phyloP scores from a whole-genome alignment of 2,797 vertebrate species.

The Vultur gryphus region DNA sequence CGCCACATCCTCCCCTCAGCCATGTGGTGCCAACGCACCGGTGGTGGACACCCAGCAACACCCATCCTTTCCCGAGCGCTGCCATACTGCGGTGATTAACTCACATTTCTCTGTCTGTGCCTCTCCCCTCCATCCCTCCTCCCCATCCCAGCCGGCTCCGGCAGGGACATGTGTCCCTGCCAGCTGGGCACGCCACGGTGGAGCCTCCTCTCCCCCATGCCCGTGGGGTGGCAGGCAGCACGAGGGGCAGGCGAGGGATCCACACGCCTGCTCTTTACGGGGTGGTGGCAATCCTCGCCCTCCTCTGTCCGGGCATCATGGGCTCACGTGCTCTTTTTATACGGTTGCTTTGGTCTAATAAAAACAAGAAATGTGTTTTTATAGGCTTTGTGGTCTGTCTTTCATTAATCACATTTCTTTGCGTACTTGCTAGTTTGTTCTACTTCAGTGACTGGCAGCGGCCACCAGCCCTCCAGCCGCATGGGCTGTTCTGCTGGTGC shows the following conservation, averaged over 20 bases:
- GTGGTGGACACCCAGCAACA: neutral
- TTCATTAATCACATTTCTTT: constrained; percentile 47
- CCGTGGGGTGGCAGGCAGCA: neutral
- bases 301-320: neutral
- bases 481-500: neutral
- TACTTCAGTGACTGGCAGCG: neutral
- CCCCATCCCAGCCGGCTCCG: neutral
- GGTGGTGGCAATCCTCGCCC: neutral
- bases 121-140: neutral
- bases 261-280: accelerated
- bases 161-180: neutral
- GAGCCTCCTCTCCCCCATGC: neutral
- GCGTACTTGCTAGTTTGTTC: neutral
- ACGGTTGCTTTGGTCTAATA: constrained; percentile 18
- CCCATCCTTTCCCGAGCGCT: neutral
- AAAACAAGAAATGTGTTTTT: constrained; percentile 41
- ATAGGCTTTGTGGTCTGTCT: constrained; percentile 45
- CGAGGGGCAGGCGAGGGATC: neutral
- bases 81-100: neutral
- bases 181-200: accelerated
- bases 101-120: neutral
- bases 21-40: neutral
- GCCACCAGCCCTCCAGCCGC: neutral
- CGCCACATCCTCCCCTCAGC: neutral
- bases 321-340: neutral